These are phyloP conservation scores for Muntiacus reevesi DNA, from an alignment of 2,113 vertebrate species.

Conservation along the genomic window DNA sequence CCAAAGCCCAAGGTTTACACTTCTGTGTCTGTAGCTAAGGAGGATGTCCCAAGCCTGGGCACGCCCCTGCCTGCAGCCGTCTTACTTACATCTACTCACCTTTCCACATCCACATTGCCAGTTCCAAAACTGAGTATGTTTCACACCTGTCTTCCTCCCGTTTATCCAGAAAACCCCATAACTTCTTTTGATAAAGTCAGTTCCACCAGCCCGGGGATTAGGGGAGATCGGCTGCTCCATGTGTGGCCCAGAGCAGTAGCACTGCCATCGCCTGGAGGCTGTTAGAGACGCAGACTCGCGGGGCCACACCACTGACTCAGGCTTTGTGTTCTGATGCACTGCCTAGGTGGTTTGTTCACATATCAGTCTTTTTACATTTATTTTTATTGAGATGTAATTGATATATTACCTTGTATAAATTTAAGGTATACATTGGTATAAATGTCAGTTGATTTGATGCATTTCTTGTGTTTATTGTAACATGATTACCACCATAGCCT, in stretches of 20 bases:
- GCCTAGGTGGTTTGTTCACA: neutral
- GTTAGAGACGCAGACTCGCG: neutral
- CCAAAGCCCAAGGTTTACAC: neutral
- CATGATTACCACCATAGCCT: neutral
- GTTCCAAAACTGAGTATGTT: neutral
- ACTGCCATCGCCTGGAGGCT: accelerated
- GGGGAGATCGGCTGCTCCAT: neutral
- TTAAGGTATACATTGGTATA: neutral
- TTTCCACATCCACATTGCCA: neutral
- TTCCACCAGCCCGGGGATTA: neutral
- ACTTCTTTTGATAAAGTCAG: neutral
- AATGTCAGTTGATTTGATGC: neutral
- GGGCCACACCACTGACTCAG: neutral
- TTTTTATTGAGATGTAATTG: neutral
- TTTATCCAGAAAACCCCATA: neutral
- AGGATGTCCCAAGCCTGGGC: neutral
- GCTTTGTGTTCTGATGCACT: neutral
- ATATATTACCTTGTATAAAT: neutral
- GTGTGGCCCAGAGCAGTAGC: too few relatives aligned
- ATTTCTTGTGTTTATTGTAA: neutral
- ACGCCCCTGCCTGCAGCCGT: neutral
- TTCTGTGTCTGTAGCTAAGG: neutral
- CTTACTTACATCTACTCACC: neutral
- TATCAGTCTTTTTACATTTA: neutral
- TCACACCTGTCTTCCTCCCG: neutral